Evolutionary conservation across 2,113 vertebrate species (phyloP).

Genomic region (Elephas maximus): DNA sequence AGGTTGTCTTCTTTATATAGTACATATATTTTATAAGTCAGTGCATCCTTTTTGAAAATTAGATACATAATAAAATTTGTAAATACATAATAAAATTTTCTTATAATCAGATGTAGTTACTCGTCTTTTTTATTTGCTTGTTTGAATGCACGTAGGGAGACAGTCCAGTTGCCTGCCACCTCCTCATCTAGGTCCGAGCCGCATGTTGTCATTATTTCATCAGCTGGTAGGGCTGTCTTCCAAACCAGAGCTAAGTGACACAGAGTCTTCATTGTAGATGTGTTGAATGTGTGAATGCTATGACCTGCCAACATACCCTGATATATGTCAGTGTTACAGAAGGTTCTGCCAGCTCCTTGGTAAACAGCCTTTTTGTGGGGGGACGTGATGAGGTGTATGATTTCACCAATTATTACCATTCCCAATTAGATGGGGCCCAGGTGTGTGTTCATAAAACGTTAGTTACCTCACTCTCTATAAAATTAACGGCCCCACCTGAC

Average conservation of each 20-base stretch:
- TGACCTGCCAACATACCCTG: slow-evolving; percentile 57
- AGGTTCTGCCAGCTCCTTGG: slow-evolving; percentile 72
- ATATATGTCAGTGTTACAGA: neutral
- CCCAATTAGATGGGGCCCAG: slow-evolving; percentile 69
- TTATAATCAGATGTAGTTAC: neutral
- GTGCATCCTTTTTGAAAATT: neutral
- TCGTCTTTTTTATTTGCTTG: slow-evolving; percentile 26
- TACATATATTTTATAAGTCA: neutral
- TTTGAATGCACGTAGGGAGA: slow-evolving; percentile 17
- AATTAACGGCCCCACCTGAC: neutral
- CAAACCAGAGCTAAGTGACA: slow-evolving; percentile 59
- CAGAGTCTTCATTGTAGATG: slow-evolving; percentile 71
- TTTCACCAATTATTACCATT: slow-evolving; percentile 67
- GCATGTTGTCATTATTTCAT: slow-evolving; percentile 74
- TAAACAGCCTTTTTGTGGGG: slow-evolving; percentile 71
- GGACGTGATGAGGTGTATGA: slow-evolving; percentile 63
- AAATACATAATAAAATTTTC: slow-evolving; percentile 3
- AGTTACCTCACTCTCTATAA: slow-evolving; percentile 55
- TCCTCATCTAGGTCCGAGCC: slow-evolving; percentile 22
- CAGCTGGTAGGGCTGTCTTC: slow-evolving; percentile 72
- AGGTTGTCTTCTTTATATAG: neutral
- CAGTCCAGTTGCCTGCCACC: slow-evolving; percentile 11
- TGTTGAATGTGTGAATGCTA: slow-evolving; percentile 49
- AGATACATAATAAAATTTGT: neutral
- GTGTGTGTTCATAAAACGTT: slow-evolving; percentile 69